Evolutionary conservation across 2,888 invertebrate species (phyloP).

Genomic region (Athalia cordata): DNA sequence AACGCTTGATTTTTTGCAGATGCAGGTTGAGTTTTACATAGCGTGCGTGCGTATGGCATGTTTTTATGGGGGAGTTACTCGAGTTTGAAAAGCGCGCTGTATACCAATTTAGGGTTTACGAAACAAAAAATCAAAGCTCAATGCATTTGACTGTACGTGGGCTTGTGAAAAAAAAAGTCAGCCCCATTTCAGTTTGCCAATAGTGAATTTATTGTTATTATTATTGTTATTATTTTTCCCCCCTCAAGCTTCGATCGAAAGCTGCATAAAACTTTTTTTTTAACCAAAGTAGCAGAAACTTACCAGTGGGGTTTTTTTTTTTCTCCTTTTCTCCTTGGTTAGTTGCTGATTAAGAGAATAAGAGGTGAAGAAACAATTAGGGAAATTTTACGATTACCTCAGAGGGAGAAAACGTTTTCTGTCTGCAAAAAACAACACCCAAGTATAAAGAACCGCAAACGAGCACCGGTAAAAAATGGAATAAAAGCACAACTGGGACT

Average conservation of each 20-base stretch:
- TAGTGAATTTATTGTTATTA: too few species aligned
- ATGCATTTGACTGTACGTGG: too few species aligned
- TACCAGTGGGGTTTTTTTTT: background rate
- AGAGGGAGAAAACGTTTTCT: conserved; percentile 18
- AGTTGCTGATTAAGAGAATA: conserved; percentile 16
- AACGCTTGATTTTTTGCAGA: background rate
- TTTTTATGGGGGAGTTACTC: too few species aligned
- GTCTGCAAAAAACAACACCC: background rate
- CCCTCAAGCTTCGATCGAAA: background rate
- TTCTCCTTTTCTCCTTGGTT: conserved; percentile 6
- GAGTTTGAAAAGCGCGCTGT: too few species aligned
- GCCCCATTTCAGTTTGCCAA: too few species aligned
- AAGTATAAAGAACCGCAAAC: background rate
- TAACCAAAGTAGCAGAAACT: conserved; percentile 8
- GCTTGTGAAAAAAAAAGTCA: too few species aligned
- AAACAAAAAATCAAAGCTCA: too few species aligned
- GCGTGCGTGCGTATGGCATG: background rate
- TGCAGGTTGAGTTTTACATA: background rate
- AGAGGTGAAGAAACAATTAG: conserved; percentile 31
- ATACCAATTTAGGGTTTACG: too few species aligned
- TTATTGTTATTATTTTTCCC: too few species aligned
- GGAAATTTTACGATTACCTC: conserved; percentile 15
- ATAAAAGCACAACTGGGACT: conserved; percentile 11
- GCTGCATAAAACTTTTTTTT: conserved; percentile 12
- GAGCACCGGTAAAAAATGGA: background rate